Evolutionary conservation across 2,888 invertebrate genomes (phyloP), one percentile per base, ranked within the genome.

Genomic region (Molorchus minor): DNA sequence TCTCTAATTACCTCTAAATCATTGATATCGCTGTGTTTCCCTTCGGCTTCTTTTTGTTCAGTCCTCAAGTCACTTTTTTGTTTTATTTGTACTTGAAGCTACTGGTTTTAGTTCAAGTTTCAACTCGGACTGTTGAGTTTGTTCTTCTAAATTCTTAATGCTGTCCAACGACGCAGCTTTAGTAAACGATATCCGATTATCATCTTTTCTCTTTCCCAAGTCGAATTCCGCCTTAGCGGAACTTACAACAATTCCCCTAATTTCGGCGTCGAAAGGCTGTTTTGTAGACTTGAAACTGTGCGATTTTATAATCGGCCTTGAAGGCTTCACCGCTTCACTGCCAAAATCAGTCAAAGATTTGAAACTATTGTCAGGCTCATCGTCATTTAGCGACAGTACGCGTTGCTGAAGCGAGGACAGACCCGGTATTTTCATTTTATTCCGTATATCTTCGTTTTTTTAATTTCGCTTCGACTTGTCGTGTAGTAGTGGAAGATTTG

Each of bases 231-330:
- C 58, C 3, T 56, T 57, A 10, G 49, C 35, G 1, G 30, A 16
- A 19, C 59, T 56, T 15, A 49, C 30, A 12, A 53, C 19, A 15
- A 51, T 25, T 2, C 19, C 41, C 36, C 65, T 60, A 41, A 25
- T 56, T 20, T 60, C 60, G 0, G 51, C 21, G 15, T 60, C 58
- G 40, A 58, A 43, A 25, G 46, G 29, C 46, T 85, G 84, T 62
- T 69, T 65, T n/a, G 66, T 85, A 83, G 74, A 84, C 84, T 71
- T 86, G 79, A 91, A 90, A 72, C 90, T 91, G 64, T 89, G 88
- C 1, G 90, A 88, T 76, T 91, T 91, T 47, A 87, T 85, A 17
- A 90, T 85, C 16, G 86, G 84, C 77, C 85, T 86, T 64, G 84
- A 81, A 21, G 82, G 78, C 71, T 82, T 83, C 20, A 79, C 74